Conservation (phyloP, 2,797 vertebrate species). For the Strix occidentalis region DNA sequence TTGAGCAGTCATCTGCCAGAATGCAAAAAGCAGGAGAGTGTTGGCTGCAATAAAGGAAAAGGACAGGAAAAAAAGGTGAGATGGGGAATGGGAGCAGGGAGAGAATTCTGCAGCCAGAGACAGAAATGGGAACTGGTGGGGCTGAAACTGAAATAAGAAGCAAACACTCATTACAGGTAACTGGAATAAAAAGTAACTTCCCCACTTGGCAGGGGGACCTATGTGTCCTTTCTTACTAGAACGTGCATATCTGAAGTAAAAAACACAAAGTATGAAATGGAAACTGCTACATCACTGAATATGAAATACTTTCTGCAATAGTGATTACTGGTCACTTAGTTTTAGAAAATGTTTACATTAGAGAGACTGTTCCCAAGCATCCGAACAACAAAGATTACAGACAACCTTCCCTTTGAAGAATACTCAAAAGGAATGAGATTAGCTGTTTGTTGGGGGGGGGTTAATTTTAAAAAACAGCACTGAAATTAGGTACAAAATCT, state of each 20-base stretch:
- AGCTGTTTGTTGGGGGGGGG: background rate
- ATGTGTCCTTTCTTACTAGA: background rate
- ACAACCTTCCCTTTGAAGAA: background rate
- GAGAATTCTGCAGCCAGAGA: background rate
- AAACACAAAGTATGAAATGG: background rate
- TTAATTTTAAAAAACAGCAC: background rate
- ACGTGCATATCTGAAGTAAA: background rate
- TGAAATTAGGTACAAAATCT: background rate
- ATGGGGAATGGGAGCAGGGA: background rate
- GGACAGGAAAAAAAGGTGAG: background rate
- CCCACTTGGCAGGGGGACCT: rapidly evolving
- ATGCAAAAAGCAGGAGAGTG: background rate
- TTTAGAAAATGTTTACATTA: background rate
- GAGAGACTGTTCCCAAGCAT: background rate
- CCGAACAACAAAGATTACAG: background rate
- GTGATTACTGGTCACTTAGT: background rate
- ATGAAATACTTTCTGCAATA: background rate
- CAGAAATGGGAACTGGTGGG: background rate
- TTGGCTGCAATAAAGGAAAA: background rate
- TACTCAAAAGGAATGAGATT: background rate
- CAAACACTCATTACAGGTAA: background rate
- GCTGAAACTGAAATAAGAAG: background rate
- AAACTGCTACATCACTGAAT: background rate
- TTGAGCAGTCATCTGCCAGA: background rate
- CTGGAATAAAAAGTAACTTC: background rate